Evolutionary conservation across 2,797 vertebrate genomes (phyloP), one percentile per base, ranked within the genome.

Genomic region (Acanthurus tractus): DNA sequence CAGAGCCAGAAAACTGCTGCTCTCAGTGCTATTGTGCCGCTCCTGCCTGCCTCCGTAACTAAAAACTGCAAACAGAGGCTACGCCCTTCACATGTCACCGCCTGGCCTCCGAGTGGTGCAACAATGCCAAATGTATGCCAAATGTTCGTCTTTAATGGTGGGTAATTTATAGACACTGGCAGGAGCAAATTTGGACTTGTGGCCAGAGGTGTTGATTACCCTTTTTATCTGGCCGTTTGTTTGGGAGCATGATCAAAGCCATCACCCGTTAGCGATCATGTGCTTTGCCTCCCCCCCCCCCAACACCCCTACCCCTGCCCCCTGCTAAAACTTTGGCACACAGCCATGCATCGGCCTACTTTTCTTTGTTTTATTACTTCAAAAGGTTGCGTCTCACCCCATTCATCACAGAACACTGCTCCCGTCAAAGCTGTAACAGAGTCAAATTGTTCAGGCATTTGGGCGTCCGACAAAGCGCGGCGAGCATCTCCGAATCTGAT

Each of bases 331-430:
- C 81, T 40, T 12, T 86, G 88, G 87, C 87, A 78, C 71, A 55
- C 68, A 0, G 85, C 88, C 88, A 83, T 12, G 76, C 75, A 80
- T 59, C 59, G 44, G 70, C 63, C 89, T 70, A 58, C 73, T 83
- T 81, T 72, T 80, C 87, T 92, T 91, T 90, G 86, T 91, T 91
- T 91, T 89, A 92, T 87, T 54, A 90, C 90, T 92, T 93, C 90
- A 93, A 91, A 94, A 90, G 88, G 71, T 78, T 84, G 74, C 4
- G 55, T 70, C 86, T 90, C 75, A 75, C 69, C 81, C 77, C 84
- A 88, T 90, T 89, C 83, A 89, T 83, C 88, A 88, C 84, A 78
- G 64, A 78, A 80, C 76, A 67, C 58, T 73, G 86, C 83, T 80
- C 73, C 85, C 59, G 59, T 86, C 86, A 65, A 77, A 86, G 85